phyloP scores from a whole-genome alignment of 2,797 vertebrate genomes.

The Eulemur mongoz region DNA sequence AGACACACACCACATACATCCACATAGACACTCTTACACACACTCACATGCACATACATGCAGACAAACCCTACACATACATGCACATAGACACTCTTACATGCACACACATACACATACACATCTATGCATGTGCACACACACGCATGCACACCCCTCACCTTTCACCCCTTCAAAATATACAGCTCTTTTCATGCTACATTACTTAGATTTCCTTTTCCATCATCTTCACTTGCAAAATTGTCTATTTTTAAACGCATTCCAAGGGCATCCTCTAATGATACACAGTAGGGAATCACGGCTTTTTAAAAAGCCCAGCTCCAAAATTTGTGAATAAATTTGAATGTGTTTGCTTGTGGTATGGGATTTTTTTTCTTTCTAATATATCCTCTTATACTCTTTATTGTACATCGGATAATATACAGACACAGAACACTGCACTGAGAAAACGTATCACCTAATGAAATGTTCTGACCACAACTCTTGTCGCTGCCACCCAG shows the following conservation, averaged over 20 bases:
- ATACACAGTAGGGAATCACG: neutral
- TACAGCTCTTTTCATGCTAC: rapidly evolving
- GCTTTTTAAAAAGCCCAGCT: neutral
- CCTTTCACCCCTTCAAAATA: neutral
- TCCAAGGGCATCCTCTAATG: neutral
- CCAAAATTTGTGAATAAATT: neutral
- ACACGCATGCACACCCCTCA: too few species aligned
- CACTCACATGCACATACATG: too few species aligned
- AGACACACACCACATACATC: too few species aligned
- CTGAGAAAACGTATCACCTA: neutral
- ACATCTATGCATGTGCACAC: too few species aligned
- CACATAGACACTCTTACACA: too few species aligned
- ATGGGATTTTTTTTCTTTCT: neutral
- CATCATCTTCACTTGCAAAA: neutral
- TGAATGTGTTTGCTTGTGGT: neutral
- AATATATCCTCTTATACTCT: neutral
- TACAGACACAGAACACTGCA: neutral
- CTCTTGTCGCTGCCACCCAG: rapidly evolving
- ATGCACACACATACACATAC: too few species aligned
- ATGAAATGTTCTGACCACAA: neutral
- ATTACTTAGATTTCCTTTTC: neutral
- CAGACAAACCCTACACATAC: too few species aligned
- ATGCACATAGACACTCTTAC: too few species aligned
- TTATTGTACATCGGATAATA: neutral
- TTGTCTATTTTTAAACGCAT: neutral